Evolutionary conservation across 2,113 vertebrate species (phyloP), one percentile per base, ranked within the genome.

Genomic region (Trinectes maculatus): DNA sequence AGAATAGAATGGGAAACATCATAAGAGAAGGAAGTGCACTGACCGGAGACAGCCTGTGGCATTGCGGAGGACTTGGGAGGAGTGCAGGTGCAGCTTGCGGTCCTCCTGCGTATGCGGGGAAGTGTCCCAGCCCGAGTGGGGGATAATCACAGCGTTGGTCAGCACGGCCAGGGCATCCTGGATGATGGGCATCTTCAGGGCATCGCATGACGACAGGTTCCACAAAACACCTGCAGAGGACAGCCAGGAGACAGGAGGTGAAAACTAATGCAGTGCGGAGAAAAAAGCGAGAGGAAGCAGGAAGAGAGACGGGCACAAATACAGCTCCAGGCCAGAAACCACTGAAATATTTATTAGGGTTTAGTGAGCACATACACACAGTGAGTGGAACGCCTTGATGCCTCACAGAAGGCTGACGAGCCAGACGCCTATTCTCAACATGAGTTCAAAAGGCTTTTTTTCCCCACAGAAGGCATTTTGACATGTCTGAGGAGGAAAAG

Each of bases 111-210:
- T 86, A 25, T 96, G 95, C 0, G 96, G 95, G 34, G 96, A 95
- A 25, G 95, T 95, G 87, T 98, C 97, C 96, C 96, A 98, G 76
- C 97, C 97, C 0, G 97, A 99, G 91, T 99, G 97, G 19, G 98
- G 98, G 84, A 99, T 98, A 80, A 99, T 98, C 89, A 99, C 96
- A 6, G 96, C 95, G 19, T 98, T 98, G 89, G 97, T 98, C 90
- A 99, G 91, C 76, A 99, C 98, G 10, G 95, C 94, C 34, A 99
- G 94, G 77, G 98, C 96, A 36, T 99, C 98, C 90, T 99, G 98
- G 90, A 99, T 98, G 85, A 99, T 99, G 74, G 98, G 97, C 98
- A 99, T 99, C 92, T 99, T 99, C 87, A 99, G 93, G 53, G 95
- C 96, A 74, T 99, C 98, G 3, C 98, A 99, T 4, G 98, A 99